phyloP scores from a whole-genome alignment of 2,113 vertebrate genomes.

The Menura novaehollandiae region DNA sequence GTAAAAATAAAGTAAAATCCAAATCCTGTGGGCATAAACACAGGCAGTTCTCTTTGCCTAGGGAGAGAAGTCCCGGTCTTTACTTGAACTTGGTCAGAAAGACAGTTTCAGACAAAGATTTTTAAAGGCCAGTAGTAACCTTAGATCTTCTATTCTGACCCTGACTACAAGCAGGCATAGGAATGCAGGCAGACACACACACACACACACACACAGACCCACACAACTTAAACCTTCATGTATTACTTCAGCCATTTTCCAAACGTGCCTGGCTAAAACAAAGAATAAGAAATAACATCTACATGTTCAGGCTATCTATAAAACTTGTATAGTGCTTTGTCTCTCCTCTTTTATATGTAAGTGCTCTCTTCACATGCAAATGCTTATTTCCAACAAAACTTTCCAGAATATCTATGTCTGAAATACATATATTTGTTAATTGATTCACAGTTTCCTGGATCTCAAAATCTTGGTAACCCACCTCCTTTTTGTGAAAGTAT shows the following conservation, averaged over 20 bases:
- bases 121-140: not conserved
- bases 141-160: not conserved
- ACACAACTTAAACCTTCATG: not conserved
- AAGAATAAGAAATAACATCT: not conserved
- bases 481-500: not conserved
- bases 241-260: not conserved
- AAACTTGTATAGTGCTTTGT: not conserved
- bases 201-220: too few species aligned
- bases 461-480: not conserved
- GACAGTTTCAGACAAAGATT: not conserved
- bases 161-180: not conserved
- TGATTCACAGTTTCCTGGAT: not conserved
- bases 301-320: not conserved
- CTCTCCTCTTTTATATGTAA: not conserved
- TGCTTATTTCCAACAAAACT: not conserved
- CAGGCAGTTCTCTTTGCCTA: not conserved
- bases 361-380: not conserved
- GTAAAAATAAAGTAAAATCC: not conserved
- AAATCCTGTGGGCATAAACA: not conserved
- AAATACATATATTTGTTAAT: not conserved
- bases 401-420: not conserved
- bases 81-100: not conserved
- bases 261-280: not conserved
- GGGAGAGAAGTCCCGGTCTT: not conserved
- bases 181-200: not conserved